Percentiles rank a stretch among this genome's conserved stretches.
These are phyloP conservation scores for Venustaconcha ellipsiformis DNA, from an alignment of 1,140 invertebrate species.

Conservation along the genomic window DNA sequence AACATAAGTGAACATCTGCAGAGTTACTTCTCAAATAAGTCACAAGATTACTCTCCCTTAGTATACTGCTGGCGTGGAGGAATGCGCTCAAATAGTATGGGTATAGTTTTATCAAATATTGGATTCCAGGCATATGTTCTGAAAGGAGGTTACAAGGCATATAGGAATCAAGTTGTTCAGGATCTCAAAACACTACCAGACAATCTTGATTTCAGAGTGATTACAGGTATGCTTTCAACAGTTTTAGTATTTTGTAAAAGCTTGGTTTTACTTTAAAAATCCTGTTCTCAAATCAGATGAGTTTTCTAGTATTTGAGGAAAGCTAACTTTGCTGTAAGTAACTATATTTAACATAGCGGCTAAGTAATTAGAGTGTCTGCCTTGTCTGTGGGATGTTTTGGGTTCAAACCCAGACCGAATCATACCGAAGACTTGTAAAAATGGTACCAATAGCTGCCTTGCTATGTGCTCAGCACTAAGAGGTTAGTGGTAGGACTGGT, in stretches of 20 bases:
- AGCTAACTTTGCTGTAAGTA: too few species aligned
- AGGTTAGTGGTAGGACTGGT: too few species aligned
- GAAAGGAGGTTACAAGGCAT: constrained; percentile 35
- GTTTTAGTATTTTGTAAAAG: neutral
- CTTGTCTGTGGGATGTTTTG: too few species aligned
- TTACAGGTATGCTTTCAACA: constrained; percentile 30
- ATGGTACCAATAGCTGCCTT: too few species aligned
- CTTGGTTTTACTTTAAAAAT: too few species aligned
- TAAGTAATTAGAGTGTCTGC: too few species aligned
- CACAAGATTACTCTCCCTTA: constrained; percentile 30
- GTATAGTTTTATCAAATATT: constrained; percentile 35
- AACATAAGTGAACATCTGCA: constrained; percentile 34
- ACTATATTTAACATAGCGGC: too few species aligned
- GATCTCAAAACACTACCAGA: constrained; percentile 27
- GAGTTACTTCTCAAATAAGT: constrained; percentile 25
- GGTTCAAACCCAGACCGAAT: too few species aligned
- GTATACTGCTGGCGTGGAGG: constrained; percentile 44
- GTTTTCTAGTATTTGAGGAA: too few species aligned
- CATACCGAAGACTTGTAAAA: too few species aligned
- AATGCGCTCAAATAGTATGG: constrained; percentile 39
- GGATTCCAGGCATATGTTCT: constrained; percentile 33
- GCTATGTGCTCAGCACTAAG: too few species aligned
- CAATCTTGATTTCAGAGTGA: constrained; percentile 27
- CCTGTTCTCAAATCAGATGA: too few species aligned
- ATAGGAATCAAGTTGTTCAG: constrained; percentile 23